Evolutionary conservation across 2,797 vertebrate genomes (phyloP).

Genomic region (Schizothorax lantsangensis): DNA sequence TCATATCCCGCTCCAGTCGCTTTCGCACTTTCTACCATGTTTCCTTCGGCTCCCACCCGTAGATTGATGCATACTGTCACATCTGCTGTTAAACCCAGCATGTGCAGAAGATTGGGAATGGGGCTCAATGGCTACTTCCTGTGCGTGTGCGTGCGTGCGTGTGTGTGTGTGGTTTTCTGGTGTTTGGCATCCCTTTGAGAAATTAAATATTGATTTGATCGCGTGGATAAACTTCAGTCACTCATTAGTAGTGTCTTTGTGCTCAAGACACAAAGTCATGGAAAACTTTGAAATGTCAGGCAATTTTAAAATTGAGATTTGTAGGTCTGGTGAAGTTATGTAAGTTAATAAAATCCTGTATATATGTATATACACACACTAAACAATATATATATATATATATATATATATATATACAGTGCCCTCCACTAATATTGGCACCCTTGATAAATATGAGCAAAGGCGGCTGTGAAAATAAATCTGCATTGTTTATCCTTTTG

Average conservation of each 20-base stretch:
- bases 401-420: too few relatives aligned
- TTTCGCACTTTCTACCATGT: constrained; percentile 49
- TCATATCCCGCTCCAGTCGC: constrained; percentile 56
- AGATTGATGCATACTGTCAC: constrained; percentile 65
- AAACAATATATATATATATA: too few relatives aligned
- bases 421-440: too few relatives aligned
- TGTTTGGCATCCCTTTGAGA: constrained; percentile 20
- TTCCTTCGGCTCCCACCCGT: constrained; percentile 29
- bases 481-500: too few relatives aligned
- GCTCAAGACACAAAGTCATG: background rate
- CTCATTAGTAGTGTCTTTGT: background rate
- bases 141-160: constrained; percentile 31
- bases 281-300: background rate
- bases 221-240: background rate
- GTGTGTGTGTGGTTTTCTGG: constrained; percentile 19
- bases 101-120: constrained; percentile 31
- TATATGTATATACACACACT: background rate
- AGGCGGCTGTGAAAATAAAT: too few relatives aligned
- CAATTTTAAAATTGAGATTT: background rate
- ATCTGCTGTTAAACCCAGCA: constrained; percentile 32
- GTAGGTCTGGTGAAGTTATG: background rate
- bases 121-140: constrained; percentile 40
- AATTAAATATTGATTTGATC: constrained; percentile 47
- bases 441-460: too few relatives aligned
- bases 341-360: background rate